These are phyloP conservation scores for Lasius platythorax DNA, from an alignment of 2,888 invertebrate genomes.

Conservation along the genomic window DNA sequence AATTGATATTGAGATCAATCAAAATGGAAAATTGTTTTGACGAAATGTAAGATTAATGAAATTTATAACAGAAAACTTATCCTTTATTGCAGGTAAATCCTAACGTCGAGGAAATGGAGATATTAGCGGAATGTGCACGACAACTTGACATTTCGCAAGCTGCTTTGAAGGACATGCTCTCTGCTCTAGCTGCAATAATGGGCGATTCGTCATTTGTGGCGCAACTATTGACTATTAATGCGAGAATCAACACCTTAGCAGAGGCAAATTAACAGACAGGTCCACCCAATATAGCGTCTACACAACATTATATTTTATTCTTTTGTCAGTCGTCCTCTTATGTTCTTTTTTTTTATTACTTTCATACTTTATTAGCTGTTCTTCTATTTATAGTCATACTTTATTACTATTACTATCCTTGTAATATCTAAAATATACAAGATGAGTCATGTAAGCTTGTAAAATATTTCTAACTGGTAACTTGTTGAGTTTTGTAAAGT, in stretches of 20 bases:
- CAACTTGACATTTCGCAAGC: conserved; percentile 91
- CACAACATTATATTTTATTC: conserved; percentile 72
- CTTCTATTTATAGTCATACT: conserved; percentile 69
- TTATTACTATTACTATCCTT: conserved; percentile 59
- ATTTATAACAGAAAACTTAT: background rate
- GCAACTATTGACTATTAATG: conserved; percentile 93
- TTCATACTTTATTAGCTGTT: conserved; percentile 38
- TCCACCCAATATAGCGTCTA: conserved; percentile 73
- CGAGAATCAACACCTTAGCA: conserved; percentile 92
- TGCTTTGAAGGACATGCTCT: conserved; percentile 89
- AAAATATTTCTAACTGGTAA: background rate
- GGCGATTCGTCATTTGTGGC: conserved; percentile 91
- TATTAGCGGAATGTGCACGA: conserved; percentile 90
- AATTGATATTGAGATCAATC: background rate
- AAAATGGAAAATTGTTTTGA: background rate
- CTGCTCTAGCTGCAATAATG: conserved; percentile 90
- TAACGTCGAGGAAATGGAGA: conserved; percentile 87
- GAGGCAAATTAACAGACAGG: conserved; percentile 89
- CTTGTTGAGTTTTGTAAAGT: background rate
- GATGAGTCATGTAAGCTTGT: conserved; percentile 10
- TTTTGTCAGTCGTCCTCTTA: conserved; percentile 82
- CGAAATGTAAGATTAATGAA: background rate
- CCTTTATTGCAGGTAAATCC: conserved; percentile 77
- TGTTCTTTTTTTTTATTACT: conserved; percentile 76
- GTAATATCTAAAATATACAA: conserved; percentile 8